Evolutionary conservation across 1,140 invertebrate genomes (phyloP).

Genomic region (Meteorus sp.): DNA sequence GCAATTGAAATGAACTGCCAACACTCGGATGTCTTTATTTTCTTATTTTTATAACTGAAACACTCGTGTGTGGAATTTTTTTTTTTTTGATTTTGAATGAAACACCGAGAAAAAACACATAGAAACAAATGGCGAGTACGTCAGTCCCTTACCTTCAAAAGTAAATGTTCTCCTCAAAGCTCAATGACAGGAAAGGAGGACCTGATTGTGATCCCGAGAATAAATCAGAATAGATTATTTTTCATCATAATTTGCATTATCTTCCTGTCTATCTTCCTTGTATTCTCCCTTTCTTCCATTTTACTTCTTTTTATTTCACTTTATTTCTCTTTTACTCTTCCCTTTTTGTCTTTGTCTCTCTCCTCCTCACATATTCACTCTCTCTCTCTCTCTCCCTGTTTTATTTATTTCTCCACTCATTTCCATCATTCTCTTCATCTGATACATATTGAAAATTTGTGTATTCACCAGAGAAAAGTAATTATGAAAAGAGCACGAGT

Average conservation of each 20-base stretch:
- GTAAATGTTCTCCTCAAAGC: constrained; percentile 63
- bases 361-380: too few relatives aligned
- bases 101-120: constrained; percentile 52
- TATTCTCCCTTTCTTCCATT: too few relatives aligned
- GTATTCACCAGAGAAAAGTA: too few relatives aligned
- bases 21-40: constrained; percentile 49
- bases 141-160: constrained; percentile 63
- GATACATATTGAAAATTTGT: too few relatives aligned
- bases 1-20: too few relatives aligned
- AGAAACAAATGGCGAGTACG: constrained; percentile 57
- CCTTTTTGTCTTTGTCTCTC: not conserved
- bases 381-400: not conserved
- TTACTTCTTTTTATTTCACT: too few relatives aligned
- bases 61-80: constrained; percentile 34
- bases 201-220: constrained; percentile 61
- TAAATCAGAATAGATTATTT: constrained; percentile 62
- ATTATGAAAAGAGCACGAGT: too few relatives aligned
- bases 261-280: constrained; percentile 25
- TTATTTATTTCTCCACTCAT: not conserved
- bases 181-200: constrained; percentile 62
- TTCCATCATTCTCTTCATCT: not conserved
- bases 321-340: constrained; percentile 27
- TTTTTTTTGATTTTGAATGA: constrained; percentile 40
- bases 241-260: constrained; percentile 37
- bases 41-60: constrained; percentile 48